Evolutionary conservation across 2,888 invertebrate genomes (phyloP).

Genomic region (Epinotia brunnichana): DNA sequence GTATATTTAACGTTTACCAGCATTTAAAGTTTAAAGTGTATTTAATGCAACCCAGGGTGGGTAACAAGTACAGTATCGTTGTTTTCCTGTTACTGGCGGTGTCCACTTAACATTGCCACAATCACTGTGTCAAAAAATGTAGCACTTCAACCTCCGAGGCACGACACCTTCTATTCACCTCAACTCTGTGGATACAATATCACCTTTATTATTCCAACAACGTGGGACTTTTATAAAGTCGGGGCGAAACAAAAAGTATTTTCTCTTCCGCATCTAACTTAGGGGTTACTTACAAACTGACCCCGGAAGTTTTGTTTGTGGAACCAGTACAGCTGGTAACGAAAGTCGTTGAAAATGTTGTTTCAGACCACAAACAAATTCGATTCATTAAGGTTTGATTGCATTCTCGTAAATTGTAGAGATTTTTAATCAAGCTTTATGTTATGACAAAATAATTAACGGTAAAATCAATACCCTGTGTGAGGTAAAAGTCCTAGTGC

Average conservation of each 20-base stretch:
- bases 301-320: slow-evolving; percentile 19
- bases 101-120: too few relatives aligned
- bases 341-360: slow-evolving; percentile 1
- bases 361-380: slow-evolving; percentile 6
- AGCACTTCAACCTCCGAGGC: too few relatives aligned
- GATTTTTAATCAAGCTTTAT: too few relatives aligned
- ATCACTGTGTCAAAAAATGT: too few relatives aligned
- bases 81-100: too few relatives aligned
- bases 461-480: too few relatives aligned
- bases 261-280: slow-evolving; percentile 29
- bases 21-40: too few relatives aligned
- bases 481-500: too few relatives aligned
- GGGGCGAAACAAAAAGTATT: slow-evolving; percentile 36
- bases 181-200: slow-evolving; percentile 7
- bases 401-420: not conserved
- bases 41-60: too few relatives aligned
- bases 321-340: slow-evolving; percentile 14
- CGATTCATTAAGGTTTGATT: not conserved
- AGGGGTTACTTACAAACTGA: slow-evolving; percentile 30
- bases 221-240: slow-evolving; percentile 15
- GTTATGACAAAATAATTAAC: too few relatives aligned
- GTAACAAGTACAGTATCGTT: too few relatives aligned
- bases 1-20: too few relatives aligned
- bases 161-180: not conserved
- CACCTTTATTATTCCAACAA: slow-evolving; percentile 31